Conservation (phyloP, 2,888 invertebrate genomes). For the Drosophila ustulata region DNA sequence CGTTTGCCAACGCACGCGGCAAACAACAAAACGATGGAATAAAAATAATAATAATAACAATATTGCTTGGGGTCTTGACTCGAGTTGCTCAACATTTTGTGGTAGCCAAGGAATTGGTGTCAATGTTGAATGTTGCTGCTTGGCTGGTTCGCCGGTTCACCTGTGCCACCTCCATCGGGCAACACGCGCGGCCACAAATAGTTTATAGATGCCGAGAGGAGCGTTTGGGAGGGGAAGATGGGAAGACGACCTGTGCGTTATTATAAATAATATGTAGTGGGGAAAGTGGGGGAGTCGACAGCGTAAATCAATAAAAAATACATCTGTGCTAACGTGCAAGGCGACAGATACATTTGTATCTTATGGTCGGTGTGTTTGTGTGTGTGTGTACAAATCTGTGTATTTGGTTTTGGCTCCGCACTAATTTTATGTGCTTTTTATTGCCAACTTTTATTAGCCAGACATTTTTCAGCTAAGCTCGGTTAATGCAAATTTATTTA, state of each 20-base stretch:
- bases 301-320: constrained; percentile 70
- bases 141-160: constrained; percentile 45
- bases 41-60: constrained; percentile 35
- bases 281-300: not conserved
- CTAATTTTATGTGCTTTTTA: constrained; percentile 80
- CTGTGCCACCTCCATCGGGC: constrained; percentile 46
- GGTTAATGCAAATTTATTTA: constrained; percentile 78
- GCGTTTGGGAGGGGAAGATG: not conserved
- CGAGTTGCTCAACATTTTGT: constrained; percentile 42
- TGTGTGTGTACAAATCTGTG: not conserved
- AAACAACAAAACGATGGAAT: constrained; percentile 18
- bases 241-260: constrained; percentile 5
- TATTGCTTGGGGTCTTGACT: not conserved
- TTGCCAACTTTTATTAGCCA: constrained; percentile 76
- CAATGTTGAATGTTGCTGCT: constrained; percentile 33
- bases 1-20: constrained; percentile 27
- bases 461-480: constrained; percentile 75
- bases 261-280: constrained; percentile 70
- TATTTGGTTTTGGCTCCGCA: constrained; percentile 43
- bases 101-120: constrained; percentile 42
- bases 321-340: constrained; percentile 39
- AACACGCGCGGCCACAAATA: constrained; percentile 65
- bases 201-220: not conserved
- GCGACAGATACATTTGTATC: constrained; percentile 64
- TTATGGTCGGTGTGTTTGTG: constrained; percentile 9